These are phyloP conservation scores for Actenoides hombroni DNA, from an alignment of 2,113 vertebrate species.

Conservation along the genomic window DNA sequence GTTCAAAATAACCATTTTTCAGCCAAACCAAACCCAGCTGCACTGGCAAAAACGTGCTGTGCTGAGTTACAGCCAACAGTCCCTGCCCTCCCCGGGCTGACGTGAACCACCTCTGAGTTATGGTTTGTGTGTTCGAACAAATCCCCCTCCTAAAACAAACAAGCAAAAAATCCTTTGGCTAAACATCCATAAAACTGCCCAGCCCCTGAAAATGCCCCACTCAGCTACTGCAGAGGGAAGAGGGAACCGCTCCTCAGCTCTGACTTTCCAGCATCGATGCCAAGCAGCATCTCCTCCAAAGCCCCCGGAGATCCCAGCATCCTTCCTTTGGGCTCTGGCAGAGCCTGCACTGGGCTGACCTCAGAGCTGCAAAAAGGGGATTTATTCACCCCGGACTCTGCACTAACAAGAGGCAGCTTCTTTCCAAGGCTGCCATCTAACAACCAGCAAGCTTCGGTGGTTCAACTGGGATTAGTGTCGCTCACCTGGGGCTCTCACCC, in stretches of 20 bases:
- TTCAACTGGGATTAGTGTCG: background rate
- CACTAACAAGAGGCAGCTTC: background rate
- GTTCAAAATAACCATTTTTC: background rate
- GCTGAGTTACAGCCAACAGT: accelerated
- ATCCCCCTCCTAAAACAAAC: background rate
- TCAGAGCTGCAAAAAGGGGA: background rate
- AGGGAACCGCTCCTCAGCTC: background rate
- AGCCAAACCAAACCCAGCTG: background rate
- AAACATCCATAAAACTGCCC: background rate
- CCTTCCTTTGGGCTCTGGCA: background rate
- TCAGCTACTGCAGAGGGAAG: accelerated
- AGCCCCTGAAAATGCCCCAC: accelerated
- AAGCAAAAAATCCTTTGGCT: background rate
- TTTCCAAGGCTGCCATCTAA: background rate
- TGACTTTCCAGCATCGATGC: accelerated
- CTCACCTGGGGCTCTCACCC: background rate
- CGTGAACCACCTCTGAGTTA: accelerated
- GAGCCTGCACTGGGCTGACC: accelerated
- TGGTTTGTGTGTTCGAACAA: background rate
- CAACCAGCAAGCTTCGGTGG: background rate
- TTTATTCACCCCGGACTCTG: background rate
- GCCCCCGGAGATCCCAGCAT: accelerated
- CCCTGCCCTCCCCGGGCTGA: background rate
- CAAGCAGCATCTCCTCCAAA: background rate
- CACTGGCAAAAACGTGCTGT: accelerated